A percentile compares a stretch with the other conserved stretches of the same genome.
These are phyloP conservation scores for Candoia aspera DNA, from an alignment of 2,113 vertebrate species.

Conservation along the genomic window DNA sequence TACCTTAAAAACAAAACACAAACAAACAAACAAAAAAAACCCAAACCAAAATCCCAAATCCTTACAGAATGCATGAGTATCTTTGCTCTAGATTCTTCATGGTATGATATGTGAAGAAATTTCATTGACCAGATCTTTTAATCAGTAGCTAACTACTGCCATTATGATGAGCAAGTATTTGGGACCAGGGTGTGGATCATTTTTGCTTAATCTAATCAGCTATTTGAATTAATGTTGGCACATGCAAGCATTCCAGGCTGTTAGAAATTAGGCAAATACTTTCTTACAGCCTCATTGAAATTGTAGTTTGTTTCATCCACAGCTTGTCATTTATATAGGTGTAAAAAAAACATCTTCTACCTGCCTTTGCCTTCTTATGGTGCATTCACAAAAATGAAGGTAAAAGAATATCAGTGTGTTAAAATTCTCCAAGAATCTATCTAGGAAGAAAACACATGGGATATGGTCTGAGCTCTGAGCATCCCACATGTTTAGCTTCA, in stretches of 20 bases:
- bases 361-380: background rate
- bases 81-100: background rate
- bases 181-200: background rate
- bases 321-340: background rate
- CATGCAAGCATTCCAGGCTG: background rate
- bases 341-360: background rate
- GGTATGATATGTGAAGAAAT: background rate
- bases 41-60: background rate
- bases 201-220: background rate
- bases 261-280: background rate
- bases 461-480: background rate
- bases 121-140: background rate
- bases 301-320: background rate
- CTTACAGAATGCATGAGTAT: background rate
- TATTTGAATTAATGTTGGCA: background rate
- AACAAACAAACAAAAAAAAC: background rate
- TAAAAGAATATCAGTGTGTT: background rate
- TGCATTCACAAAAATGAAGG: background rate
- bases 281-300: background rate
- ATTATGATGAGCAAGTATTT: background rate
- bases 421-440: background rate
- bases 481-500: background rate
- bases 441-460: background rate
- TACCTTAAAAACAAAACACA: no score
- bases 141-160: background rate